These are phyloP conservation scores for Capreolus pygargus DNA, from an alignment of 2,113 vertebrate genomes.

Conservation along the genomic window DNA sequence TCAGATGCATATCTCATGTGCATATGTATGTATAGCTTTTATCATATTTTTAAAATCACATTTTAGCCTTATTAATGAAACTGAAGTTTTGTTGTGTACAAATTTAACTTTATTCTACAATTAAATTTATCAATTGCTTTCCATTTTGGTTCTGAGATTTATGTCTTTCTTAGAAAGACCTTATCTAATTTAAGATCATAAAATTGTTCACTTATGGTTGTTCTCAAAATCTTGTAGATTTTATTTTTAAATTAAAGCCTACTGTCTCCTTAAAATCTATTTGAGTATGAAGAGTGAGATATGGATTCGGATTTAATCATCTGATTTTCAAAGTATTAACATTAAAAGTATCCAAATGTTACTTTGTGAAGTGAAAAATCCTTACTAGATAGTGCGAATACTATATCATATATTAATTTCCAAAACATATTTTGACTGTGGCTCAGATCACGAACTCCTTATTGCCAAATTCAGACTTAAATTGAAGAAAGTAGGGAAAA, in stretches of 20 bases:
- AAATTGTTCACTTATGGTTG: neutral
- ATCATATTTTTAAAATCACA: neutral
- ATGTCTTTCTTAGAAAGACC: neutral
- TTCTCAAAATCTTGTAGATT: neutral
- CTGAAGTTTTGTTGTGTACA: neutral
- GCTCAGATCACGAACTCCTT: too few species aligned
- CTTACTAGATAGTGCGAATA: neutral
- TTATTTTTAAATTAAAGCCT: neutral
- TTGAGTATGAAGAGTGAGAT: neutral
- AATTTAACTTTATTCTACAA: neutral
- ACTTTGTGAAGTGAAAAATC: neutral
- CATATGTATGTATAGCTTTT: neutral
- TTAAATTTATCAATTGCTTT: neutral
- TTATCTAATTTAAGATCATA: neutral
- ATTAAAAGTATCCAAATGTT: neutral
- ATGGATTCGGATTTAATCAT: neutral
- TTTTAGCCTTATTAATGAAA: neutral
- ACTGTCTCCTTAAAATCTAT: neutral
- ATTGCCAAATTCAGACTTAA: too few species aligned
- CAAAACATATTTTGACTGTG: neutral
- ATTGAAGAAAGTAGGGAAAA: too few species aligned
- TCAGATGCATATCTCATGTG: neutral
- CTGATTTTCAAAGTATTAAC: neutral
- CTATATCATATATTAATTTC: neutral
- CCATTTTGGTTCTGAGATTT: neutral